Conservation (phyloP, 2,888 invertebrate genomes). For the Rambutsinella grinnellia region DNA sequence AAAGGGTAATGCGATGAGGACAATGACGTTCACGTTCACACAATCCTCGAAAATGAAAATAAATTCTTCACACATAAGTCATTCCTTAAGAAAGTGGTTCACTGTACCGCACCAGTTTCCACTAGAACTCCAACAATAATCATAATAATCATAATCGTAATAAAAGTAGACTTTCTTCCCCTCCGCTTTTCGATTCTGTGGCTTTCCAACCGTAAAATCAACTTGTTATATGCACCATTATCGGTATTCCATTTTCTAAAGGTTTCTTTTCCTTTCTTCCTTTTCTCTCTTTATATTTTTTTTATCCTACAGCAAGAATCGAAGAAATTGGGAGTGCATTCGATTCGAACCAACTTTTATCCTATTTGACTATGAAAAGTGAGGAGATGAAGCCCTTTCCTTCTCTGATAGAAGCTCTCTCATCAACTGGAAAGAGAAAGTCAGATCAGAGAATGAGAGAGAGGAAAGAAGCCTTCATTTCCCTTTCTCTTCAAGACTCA, state of each 20-base stretch:
- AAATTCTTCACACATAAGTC: not conserved
- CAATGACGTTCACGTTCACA: constrained; percentile 22
- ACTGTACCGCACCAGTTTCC: not conserved
- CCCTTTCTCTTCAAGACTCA: constrained; percentile 4
- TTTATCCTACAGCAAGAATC: too few relatives aligned
- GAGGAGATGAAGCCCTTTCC: too few relatives aligned
- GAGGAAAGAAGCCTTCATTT: constrained; percentile 43
- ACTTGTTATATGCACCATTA: constrained; percentile 6
- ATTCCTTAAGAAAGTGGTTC: not conserved
- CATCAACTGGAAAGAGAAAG: constrained; percentile 1
- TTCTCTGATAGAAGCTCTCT: too few relatives aligned
- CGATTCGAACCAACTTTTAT: too few relatives aligned
- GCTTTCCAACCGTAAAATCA: constrained; percentile 7
- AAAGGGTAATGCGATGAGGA: not conserved
- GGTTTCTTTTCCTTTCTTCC: too few relatives aligned
- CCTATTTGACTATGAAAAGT: too few relatives aligned
- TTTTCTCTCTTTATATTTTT: too few relatives aligned
- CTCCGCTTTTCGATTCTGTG: not conserved
- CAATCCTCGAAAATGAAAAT: constrained; percentile 6
- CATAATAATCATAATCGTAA: constrained; percentile 7
- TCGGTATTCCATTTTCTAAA: not conserved
- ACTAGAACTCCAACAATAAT: too few relatives aligned
- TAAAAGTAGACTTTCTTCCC: not conserved
- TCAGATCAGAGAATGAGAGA: constrained; percentile 18
- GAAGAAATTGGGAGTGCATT: too few relatives aligned